Conservation (phyloP, 2,888 invertebrate species). For the Platypus cylindrus region DNA sequence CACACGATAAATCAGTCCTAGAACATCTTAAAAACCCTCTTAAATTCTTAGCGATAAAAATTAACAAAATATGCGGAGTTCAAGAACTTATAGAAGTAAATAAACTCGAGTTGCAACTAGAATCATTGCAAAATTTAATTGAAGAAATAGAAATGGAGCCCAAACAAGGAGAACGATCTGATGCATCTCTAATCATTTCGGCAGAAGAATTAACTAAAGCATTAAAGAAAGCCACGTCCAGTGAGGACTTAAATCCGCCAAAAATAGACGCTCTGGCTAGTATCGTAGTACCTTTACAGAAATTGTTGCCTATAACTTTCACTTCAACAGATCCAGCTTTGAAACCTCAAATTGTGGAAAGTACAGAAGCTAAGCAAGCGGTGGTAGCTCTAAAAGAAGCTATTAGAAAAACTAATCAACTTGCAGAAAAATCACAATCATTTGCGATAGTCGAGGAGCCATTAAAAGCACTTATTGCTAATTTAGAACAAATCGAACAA, state of each 20-base stretch:
- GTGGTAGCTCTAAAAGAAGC: slow-evolving; percentile 14
- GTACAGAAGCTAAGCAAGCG: slow-evolving; percentile 12
- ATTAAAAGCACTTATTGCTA: slow-evolving; percentile 1
- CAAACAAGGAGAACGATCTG: slow-evolving; percentile 1
- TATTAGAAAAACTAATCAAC: slow-evolving; percentile 9
- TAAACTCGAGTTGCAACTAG: no score
- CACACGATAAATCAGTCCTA: slow-evolving; percentile 5
- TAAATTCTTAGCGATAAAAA: slow-evolving; percentile 16
- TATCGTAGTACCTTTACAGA: slow-evolving; percentile 12
- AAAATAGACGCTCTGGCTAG: not conserved
- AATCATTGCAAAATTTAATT: no score
- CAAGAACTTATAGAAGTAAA: no score
- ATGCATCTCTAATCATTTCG: slow-evolving; percentile 3
- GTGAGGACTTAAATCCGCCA: slow-evolving; percentile 1
- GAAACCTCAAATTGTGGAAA: slow-evolving; percentile 2
- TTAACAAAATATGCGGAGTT: slow-evolving; percentile 16
- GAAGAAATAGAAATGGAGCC: not conserved
- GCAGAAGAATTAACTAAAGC: slow-evolving; percentile 2
- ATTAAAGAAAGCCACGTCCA: slow-evolving; percentile 2
- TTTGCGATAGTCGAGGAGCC: slow-evolving; percentile 2
- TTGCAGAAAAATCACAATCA: not conserved
- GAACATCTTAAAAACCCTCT: slow-evolving; percentile 17
- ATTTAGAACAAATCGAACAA: slow-evolving; percentile 7
- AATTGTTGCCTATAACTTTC: slow-evolving; percentile 12
- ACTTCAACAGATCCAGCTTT: slow-evolving; percentile 11